Percentiles rank a stretch among this genome's conserved stretches.
Evolutionary conservation across 2,113 vertebrate species (phyloP).

Genomic region (Myotis yumanensis): DNA sequence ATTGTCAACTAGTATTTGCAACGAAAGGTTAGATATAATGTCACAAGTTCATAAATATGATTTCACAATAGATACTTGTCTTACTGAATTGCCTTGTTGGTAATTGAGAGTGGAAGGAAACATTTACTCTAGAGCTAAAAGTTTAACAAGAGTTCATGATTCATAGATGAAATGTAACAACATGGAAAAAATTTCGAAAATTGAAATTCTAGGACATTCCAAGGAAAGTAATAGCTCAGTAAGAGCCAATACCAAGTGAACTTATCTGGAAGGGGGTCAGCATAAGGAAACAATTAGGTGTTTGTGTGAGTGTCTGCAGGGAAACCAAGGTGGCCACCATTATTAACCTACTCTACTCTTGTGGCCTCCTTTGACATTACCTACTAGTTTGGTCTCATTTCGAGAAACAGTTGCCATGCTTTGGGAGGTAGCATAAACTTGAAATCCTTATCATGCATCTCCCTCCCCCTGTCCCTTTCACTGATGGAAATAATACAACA

Average conservation of each 20-base stretch:
- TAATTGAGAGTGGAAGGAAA: conserved; percentile 68
- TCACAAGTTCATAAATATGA: conserved; percentile 52
- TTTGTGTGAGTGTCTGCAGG: neutral
- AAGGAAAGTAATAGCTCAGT: conserved; percentile 49
- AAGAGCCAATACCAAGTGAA: conserved; percentile 54
- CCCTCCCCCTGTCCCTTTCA: neutral
- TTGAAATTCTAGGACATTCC: conserved; percentile 65
- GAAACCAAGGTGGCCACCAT: neutral
- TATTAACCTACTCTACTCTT: neutral
- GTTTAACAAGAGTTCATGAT: conserved; percentile 69
- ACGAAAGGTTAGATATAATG: conserved; percentile 69
- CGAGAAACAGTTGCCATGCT: neutral
- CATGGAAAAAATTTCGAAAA: conserved; percentile 73
- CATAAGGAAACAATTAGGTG: conserved; percentile 26
- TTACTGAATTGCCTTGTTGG: conserved; percentile 52
- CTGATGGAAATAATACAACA: neutral
- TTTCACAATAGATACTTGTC: conserved; percentile 68
- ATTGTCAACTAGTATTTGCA: conserved; percentile 46
- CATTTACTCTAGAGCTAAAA: conserved; percentile 72
- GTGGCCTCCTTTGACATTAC: neutral
- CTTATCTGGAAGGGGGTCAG: conserved; percentile 24
- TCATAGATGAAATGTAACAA: conserved; percentile 53
- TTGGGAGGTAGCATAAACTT: neutral
- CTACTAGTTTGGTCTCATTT: neutral
- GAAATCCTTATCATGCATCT: neutral